Evolutionary conservation across 2,797 vertebrate species (phyloP), one percentile per base, ranked within the genome.

Genomic region (Protonibea diacanthus): DNA sequence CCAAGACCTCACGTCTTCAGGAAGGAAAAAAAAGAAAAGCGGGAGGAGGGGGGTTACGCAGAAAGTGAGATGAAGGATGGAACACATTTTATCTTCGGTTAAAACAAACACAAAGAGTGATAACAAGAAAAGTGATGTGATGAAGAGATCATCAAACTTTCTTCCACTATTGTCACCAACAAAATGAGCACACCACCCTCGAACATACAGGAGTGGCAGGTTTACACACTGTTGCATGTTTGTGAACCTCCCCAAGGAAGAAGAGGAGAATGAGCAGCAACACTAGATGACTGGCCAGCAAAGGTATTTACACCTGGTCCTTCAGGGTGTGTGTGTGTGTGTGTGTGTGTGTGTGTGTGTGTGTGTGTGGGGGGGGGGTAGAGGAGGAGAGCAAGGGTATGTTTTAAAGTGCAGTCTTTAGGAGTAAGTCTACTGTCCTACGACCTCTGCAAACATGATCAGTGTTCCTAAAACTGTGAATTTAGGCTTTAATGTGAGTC

Each of bases 1-100:
- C 96, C 96, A 95, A 96, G 96, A 97, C 96, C 92, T 96, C 96
- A 96, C 96, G 96, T 95, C 94, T 96, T 85, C 3, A 61, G 48
- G 58, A n/a, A 48, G 5, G 65, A 25, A 47, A 47, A 38, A 38
- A 38, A 9, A 38, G 3, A 17, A 51, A 63, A 9, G 5, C 5
- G 62, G 5, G 48, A 38, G n/a, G 38, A 68, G 25, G 8, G 40
- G 17, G 8, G 47, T 38, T 2, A 47, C 42, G 70, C 5, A 55
- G 45, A 45, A 13, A 44, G 27, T 65, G 25, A 74, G 61, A 75
- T 8, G 20, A 59, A 58, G 33, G 33, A 2, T 33, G 33, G 9
- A 33, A 33, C 33, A 8, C 12, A 11, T 42, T 21, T 38, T 25
- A 74, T 58, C 72, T 67, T 65, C 53, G 20, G 33, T 65, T n/a